Evolutionary conservation across 2,113 vertebrate species (phyloP).

Genomic region (Gopherus flavomarginatus): DNA sequence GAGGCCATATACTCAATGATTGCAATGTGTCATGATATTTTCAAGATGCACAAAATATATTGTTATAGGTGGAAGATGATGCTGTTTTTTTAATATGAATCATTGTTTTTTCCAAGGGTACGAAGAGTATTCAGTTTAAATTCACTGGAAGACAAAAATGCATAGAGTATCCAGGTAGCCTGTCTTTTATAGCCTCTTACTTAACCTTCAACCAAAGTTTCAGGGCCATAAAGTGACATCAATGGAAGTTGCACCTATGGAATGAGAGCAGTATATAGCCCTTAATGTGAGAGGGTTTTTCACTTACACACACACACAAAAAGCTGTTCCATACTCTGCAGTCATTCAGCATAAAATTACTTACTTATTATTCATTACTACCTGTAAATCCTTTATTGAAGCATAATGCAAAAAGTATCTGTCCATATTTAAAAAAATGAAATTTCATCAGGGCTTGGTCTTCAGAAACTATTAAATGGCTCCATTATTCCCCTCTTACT

Average conservation of each 20-base stretch:
- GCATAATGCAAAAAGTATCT: constrained; percentile 63
- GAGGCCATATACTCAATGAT: constrained; percentile 69
- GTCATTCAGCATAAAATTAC: constrained; percentile 73
- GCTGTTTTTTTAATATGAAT: constrained; percentile 68
- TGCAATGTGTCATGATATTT: constrained; percentile 75
- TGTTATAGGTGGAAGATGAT: constrained; percentile 47
- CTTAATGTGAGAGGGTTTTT: constrained; percentile 59
- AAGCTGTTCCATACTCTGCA: constrained; percentile 46
- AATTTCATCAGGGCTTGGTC: constrained; percentile 1
- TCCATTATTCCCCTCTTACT: not conserved
- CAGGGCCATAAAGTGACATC: constrained; percentile 58
- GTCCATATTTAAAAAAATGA: constrained; percentile 28
- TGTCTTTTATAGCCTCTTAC: not conserved
- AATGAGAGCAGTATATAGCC: constrained; percentile 55
- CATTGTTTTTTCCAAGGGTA: not conserved
- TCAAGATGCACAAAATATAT: constrained; percentile 73
- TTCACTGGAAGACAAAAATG: constrained; percentile 50
- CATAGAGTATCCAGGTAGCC: constrained; percentile 4
- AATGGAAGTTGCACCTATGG: constrained; percentile 34
- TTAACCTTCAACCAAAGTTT: constrained; percentile 53
- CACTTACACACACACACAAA: constrained; percentile 21
- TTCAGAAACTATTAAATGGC: not conserved
- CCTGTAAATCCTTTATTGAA: constrained; percentile 72
- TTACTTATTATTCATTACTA: constrained; percentile 72
- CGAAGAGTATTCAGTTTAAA: constrained; percentile 33